These are phyloP conservation scores for Leucopsar rothschildi DNA, from an alignment of 2,113 vertebrate genomes.

Conservation along the genomic window DNA sequence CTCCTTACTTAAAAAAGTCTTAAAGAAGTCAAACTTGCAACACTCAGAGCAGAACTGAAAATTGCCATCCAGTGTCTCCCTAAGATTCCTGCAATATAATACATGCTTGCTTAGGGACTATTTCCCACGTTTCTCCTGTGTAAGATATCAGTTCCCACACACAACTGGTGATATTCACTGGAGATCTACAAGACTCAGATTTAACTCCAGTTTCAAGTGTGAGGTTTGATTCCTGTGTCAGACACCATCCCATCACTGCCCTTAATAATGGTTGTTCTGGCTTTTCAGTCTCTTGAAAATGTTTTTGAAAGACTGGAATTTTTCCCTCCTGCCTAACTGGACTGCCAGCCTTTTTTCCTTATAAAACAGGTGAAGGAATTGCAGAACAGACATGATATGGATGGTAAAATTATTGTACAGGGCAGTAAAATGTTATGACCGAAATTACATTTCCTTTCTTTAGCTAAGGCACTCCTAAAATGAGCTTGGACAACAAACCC, in stretches of 20 bases:
- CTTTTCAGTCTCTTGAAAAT: background rate
- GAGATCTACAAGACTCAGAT: background rate
- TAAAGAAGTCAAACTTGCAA: background rate
- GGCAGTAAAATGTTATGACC: background rate
- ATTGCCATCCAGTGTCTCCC: background rate
- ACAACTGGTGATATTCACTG: background rate
- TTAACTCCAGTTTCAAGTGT: background rate
- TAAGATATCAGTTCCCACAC: background rate
- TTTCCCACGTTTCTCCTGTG: background rate
- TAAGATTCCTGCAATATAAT: background rate
- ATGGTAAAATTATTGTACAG: background rate
- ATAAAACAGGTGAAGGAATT: background rate
- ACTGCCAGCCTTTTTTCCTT: background rate
- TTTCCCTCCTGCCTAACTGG: background rate
- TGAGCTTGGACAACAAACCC: background rate
- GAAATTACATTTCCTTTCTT: background rate
- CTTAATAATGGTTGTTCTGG: background rate
- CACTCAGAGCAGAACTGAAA: background rate
- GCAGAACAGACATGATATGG: background rate
- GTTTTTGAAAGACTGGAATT: background rate
- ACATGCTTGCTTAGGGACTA: background rate
- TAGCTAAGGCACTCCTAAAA: background rate
- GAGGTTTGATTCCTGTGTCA: background rate
- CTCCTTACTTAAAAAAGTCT: background rate
- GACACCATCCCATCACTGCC: background rate